These are phyloP conservation scores for Orussus abietinus DNA, from an alignment of 1,140 invertebrate species.

Conservation along the genomic window DNA sequence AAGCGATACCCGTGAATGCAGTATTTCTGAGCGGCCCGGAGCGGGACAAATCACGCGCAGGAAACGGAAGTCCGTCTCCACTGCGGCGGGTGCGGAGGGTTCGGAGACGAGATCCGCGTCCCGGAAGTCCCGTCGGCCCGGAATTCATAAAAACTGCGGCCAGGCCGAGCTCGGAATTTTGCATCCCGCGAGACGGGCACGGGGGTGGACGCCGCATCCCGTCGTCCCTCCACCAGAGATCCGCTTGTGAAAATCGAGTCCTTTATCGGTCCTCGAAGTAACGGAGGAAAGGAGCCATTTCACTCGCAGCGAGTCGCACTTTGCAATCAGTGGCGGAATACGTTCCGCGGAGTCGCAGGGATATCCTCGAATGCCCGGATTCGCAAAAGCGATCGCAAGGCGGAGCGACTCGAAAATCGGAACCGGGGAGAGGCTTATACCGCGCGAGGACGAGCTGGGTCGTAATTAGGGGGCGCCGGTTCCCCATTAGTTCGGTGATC, in stretches of 20 bases:
- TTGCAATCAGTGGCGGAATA: too few relatives aligned
- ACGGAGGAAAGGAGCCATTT: too few relatives aligned
- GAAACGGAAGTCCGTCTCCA: conserved; percentile 30
- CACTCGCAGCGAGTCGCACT: too few relatives aligned
- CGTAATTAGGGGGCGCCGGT: conserved; percentile 31
- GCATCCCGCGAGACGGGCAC: too few relatives aligned
- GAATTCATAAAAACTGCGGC: conserved; percentile 37
- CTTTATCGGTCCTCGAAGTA: too few relatives aligned
- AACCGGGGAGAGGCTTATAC: not conserved
- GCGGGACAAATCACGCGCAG: conserved; percentile 25
- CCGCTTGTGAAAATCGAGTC: not conserved
- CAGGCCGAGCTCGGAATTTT: too few relatives aligned
- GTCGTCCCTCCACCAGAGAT: too few relatives aligned
- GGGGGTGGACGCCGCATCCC: not conserved
- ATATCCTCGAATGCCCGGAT: too few relatives aligned
- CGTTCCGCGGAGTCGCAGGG: too few relatives aligned
- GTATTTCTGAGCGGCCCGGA: conserved; percentile 11
- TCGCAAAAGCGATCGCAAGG: too few relatives aligned
- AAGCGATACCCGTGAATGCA: too few relatives aligned
- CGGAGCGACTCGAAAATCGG: not conserved
- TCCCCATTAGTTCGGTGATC: conserved; percentile 25
- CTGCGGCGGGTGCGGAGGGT: conserved; percentile 14
- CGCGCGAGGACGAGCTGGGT: not conserved
- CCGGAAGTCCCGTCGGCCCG: conserved; percentile 33
- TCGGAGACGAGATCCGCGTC: conserved; percentile 31